A percentile compares a stretch with the other conserved stretches of the same genome.
Conservation (phyloP, 1,140 invertebrate species). For the Zaprionus inermis region DNA sequence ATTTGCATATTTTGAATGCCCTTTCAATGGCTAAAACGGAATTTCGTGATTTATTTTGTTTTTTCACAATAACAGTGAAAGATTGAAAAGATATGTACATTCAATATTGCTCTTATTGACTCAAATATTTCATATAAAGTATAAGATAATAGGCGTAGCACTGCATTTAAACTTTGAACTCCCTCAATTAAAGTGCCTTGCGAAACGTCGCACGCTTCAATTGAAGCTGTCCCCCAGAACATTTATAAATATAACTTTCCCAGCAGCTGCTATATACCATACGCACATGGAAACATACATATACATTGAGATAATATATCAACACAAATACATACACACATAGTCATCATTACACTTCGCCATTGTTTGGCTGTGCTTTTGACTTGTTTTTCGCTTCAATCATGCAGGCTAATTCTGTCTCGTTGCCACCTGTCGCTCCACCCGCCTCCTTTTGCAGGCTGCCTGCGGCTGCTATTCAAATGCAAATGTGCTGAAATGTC, state of each 20-base stretch:
- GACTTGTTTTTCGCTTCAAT: conserved; percentile 45
- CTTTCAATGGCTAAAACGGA: conserved; percentile 49
- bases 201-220: conserved; percentile 48
- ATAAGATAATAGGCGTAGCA: conserved; percentile 32
- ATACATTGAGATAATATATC: conserved; percentile 5
- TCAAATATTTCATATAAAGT: background rate
- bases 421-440: conserved; percentile 42
- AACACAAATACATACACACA: conserved; percentile 14
- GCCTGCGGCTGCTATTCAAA: conserved; percentile 45
- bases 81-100: background rate
- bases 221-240: conserved; percentile 39
- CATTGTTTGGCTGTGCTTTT: conserved; percentile 29
- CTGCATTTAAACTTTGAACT: conserved; percentile 67
- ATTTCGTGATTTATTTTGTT: conserved; percentile 79
- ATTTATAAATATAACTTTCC: background rate
- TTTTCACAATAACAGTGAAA: conserved; percentile 40
- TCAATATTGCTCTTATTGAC: background rate
- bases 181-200: conserved; percentile 64
- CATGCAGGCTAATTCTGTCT: conserved; percentile 59
- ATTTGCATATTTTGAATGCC: conserved; percentile 48
- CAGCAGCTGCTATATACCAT: background rate
- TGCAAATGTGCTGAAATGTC: conserved; percentile 69
- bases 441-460: conserved; percentile 16
- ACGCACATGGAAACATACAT: background rate
- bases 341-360: conserved; percentile 9